Conservation (phyloP, 2,888 invertebrate species). For the Harpagoxenus sublaevis region DNA sequence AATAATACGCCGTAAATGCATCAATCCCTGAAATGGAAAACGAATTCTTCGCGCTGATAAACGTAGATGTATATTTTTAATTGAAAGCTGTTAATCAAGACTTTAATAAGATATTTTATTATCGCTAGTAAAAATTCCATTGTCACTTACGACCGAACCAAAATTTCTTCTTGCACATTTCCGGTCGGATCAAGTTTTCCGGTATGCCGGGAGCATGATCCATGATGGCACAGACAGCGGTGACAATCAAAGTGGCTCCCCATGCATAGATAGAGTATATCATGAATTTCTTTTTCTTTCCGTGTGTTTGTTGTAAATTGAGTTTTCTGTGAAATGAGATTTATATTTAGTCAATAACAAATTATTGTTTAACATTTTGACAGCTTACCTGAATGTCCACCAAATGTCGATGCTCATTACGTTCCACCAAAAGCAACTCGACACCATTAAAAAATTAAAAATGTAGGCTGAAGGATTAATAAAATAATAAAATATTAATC, state of each 20-base stretch:
- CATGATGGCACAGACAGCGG: slow-evolving; percentile 87
- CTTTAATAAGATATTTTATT: not conserved
- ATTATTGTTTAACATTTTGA: not conserved
- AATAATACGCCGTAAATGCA: slow-evolving; percentile 90
- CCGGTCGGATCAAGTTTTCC: slow-evolving; percentile 87
- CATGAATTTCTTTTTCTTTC: slow-evolving; percentile 88
- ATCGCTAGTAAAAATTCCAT: not conserved
- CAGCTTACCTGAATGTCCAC: slow-evolving; percentile 92
- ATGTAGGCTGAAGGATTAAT: slow-evolving; percentile 89
- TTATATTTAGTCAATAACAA: not conserved
- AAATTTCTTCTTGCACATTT: slow-evolving; percentile 88
- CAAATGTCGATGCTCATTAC: slow-evolving; percentile 95
- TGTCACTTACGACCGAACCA: slow-evolving; percentile 88
- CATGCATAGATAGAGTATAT: slow-evolving; percentile 90
- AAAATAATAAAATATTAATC: slow-evolving; percentile 15
- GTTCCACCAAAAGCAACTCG: slow-evolving; percentile 95
- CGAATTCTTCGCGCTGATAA: not conserved
- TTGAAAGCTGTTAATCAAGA: not conserved
- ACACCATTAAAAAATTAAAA: slow-evolving; percentile 92
- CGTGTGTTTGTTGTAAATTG: slow-evolving; percentile 82
- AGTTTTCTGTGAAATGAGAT: slow-evolving; percentile 86
- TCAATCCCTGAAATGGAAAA: slow-evolving; percentile 85
- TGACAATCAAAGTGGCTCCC: slow-evolving; percentile 89
- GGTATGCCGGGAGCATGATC: slow-evolving; percentile 87
- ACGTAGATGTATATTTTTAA: not conserved